phyloP scores from a whole-genome alignment of 92 coral and sea anemone species.

The Parazoanthus atlanticus region DNA sequence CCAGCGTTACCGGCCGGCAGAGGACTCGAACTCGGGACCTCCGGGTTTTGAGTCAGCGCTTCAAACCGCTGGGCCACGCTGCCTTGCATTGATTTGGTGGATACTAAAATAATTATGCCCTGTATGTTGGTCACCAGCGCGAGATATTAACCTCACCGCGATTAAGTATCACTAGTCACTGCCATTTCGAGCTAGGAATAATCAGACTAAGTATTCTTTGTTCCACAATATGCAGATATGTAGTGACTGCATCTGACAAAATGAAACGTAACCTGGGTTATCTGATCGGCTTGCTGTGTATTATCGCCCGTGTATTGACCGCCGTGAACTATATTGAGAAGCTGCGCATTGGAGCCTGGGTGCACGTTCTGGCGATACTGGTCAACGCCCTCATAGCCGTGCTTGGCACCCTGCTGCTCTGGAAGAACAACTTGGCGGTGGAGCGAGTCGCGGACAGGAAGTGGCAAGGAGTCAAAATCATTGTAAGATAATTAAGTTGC shows the following conservation, averaged over 20 bases:
- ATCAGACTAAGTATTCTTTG: no score
- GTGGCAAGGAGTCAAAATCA: slow-evolving; percentile 49
- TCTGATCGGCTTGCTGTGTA: slow-evolving; percentile 51
- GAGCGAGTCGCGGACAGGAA: slow-evolving; percentile 35
- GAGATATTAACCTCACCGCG: no score
- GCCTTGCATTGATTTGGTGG: no score
- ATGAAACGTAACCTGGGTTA: slow-evolving; percentile 51
- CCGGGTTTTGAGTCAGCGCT: no score
- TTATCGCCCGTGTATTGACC: slow-evolving; percentile 53
- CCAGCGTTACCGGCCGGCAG: no score
- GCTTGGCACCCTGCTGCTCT: slow-evolving; percentile 47
- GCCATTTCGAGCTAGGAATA: no score
- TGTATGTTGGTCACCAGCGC: no score
- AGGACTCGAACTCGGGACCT: no score
- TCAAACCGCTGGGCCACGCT: no score
- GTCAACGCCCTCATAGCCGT: slow-evolving; percentile 34
- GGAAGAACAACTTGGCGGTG: slow-evolving; percentile 47
- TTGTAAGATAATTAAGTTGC: slow-evolving; percentile 28
- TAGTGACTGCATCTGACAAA: slow-evolving; percentile 39
- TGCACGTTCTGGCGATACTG: slow-evolving; percentile 42
- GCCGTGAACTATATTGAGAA: slow-evolving; percentile 46
- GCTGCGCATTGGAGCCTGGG: slow-evolving; percentile 34
- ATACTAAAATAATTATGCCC: no score
- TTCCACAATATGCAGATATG: not conserved
- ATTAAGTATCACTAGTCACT: no score